Percentiles rank a stretch among this genome's conserved stretches.
Evolutionary conservation across 2,113 vertebrate genomes (phyloP).

Genomic region (Neopipo cinnamomea): DNA sequence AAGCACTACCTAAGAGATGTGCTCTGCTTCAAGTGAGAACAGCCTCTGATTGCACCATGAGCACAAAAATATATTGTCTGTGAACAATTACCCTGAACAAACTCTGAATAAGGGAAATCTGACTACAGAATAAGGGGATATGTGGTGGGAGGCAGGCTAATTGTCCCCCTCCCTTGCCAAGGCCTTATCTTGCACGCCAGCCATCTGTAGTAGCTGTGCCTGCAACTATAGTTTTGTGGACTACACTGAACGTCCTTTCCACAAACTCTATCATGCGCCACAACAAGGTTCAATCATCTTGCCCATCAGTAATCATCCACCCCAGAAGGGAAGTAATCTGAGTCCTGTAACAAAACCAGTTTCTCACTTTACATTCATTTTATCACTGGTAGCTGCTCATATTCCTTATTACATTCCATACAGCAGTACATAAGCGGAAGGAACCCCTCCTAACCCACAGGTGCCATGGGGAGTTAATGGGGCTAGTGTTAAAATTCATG

Average conservation of each 20-base stretch:
- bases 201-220: conserved; percentile 24
- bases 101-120: conserved; percentile 52
- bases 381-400: not conserved
- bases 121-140: not conserved
- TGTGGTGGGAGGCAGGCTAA: conserved; percentile 6
- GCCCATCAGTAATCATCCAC: not conserved
- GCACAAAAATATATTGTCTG: conserved; percentile 67
- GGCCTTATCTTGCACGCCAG: not conserved
- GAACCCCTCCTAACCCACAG: not conserved
- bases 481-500: not conserved
- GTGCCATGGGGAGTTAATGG: not conserved
- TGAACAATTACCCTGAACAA: conserved; percentile 52
- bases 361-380: not conserved
- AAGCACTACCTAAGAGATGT: conserved; percentile 63
- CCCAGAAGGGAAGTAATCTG: not conserved
- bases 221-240: not conserved
- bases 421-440: rapidly evolving
- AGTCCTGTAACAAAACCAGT: not conserved
- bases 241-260: not conserved
- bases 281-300: not conserved
- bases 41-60: conserved; percentile 40
- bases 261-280: not conserved
- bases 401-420: not conserved
- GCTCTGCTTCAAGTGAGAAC: conserved; percentile 53
- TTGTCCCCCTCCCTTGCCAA: not conserved